Evolutionary conservation across 2,888 invertebrate genomes (phyloP).

Genomic region (Helleia helle): DNA sequence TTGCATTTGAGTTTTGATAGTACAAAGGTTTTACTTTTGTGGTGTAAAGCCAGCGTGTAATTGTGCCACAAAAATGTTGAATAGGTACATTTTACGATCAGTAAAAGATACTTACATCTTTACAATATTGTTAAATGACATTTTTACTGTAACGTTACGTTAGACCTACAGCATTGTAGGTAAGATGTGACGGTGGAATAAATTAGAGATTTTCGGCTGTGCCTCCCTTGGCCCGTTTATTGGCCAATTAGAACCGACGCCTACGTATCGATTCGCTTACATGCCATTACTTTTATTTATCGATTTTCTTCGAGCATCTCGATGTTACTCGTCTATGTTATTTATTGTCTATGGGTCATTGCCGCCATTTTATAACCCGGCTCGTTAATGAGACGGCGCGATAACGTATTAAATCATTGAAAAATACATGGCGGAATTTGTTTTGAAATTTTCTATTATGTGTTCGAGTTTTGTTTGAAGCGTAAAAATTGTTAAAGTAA

Average conservation of each 20-base stretch:
- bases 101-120: neutral
- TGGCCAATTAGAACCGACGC: slow-evolving; percentile 42
- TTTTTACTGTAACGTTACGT: slow-evolving; percentile 8
- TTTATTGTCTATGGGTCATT: slow-evolving; percentile 21
- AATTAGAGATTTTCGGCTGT: slow-evolving; percentile 19
- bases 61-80: neutral
- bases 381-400: slow-evolving; percentile 25
- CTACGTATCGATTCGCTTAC: slow-evolving; percentile 37
- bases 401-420: slow-evolving; percentile 26
- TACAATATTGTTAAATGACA: slow-evolving; percentile 4
- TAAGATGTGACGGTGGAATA: slow-evolving; percentile 14
- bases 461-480: neutral
- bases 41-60: neutral
- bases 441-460: neutral
- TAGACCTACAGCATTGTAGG: slow-evolving; percentile 18
- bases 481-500: neutral
- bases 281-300: slow-evolving; percentile 33
- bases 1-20: no score
- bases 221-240: slow-evolving; percentile 31
- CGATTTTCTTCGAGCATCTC: slow-evolving; percentile 27
- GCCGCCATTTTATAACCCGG: slow-evolving; percentile 22
- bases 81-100: neutral
- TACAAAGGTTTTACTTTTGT: no score
- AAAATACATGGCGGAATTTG: neutral
- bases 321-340: slow-evolving; percentile 22